A percentile compares a stretch with the other conserved stretches of the same genome.
Conservation (phyloP, 2,797 vertebrate genomes). For the Natrix natrix region DNA sequence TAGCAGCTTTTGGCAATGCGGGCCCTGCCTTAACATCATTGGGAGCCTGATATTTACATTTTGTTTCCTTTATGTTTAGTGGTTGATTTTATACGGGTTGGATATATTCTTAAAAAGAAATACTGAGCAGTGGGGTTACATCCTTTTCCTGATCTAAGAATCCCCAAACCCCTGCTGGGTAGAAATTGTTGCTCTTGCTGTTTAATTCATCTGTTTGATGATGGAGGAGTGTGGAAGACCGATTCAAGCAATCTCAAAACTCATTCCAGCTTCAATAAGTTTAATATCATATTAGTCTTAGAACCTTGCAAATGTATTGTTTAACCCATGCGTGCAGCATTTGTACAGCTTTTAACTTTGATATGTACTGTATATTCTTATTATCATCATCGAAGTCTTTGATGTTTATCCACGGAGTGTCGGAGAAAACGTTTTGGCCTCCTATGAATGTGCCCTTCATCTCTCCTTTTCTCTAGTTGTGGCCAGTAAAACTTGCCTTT, state of each 20-base stretch:
- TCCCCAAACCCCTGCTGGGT: background rate
- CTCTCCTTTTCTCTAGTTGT: conserved; percentile 77
- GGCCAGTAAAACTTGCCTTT: conserved; percentile 95
- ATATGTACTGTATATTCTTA: background rate
- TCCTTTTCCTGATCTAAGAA: background rate
- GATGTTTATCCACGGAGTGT: background rate
- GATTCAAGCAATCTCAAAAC: background rate
- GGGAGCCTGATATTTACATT: background rate
- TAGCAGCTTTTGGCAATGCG: background rate
- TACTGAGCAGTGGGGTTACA: background rate
- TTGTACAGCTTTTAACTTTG: background rate
- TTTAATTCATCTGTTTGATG: background rate
- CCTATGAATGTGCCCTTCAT: conserved; percentile 60
- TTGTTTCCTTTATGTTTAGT: background rate
- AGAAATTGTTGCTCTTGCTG: background rate
- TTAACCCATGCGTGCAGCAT: background rate
- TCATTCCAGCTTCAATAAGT: background rate
- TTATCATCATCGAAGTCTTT: background rate
- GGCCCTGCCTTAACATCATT: background rate
- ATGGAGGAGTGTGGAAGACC: background rate
- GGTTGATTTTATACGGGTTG: background rate
- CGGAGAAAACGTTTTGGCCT: background rate
- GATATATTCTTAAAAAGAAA: background rate
- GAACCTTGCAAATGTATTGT: background rate
- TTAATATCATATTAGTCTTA: background rate